Evolutionary conservation across 2,113 vertebrate species (phyloP), one percentile per base, ranked within the genome.

Genomic region (Saccopteryx leptura): DNA sequence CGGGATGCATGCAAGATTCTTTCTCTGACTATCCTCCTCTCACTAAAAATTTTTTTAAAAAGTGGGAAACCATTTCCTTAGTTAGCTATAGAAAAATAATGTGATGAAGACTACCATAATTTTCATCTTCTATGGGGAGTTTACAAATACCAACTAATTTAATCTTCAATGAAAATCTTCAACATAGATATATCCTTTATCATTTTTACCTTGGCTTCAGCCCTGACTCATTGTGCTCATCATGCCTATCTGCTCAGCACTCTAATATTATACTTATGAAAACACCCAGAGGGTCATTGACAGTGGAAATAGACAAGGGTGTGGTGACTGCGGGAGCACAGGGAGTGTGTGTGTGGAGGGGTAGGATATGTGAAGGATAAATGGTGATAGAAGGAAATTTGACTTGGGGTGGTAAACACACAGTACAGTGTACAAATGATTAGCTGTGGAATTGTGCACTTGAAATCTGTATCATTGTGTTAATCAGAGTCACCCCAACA

Each of bases 41-140:
- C 39, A 39, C 39, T 39, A 39, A 39, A 39, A 39, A 39, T 39
- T 39, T 39, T 39, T 39, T 39, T 3, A 39, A 39, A 39, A 90
- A 46, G 4, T 74, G 24, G n/a, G 66, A 96, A 88, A 71, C 8
- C 4, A 95, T 88, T 80, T 94, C 9, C 9, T 79, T 52, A 80
- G 18, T 39, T 68, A 93, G 28, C 9, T 12, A 88, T 31, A 88
- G 26, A 21, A 87, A 82, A 94, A 82, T 82, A 93, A 26, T 52
- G n/a, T 66, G 39, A n/a, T 50, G 54, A 85, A 94, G n/a, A 56
- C 33, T 86, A 48, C 5, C 48, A 9, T 52, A 82, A 82, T 39
- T 13, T 68, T 60, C 31, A 85, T 39, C 65, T 94, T 88, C 52
- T 76, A 1, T 46, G 69, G 60, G 21, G 75, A 7, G 31, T 58